These are phyloP conservation scores for Callipepla californica DNA, from an alignment of 2,113 vertebrate genomes.

Conservation along the genomic window DNA sequence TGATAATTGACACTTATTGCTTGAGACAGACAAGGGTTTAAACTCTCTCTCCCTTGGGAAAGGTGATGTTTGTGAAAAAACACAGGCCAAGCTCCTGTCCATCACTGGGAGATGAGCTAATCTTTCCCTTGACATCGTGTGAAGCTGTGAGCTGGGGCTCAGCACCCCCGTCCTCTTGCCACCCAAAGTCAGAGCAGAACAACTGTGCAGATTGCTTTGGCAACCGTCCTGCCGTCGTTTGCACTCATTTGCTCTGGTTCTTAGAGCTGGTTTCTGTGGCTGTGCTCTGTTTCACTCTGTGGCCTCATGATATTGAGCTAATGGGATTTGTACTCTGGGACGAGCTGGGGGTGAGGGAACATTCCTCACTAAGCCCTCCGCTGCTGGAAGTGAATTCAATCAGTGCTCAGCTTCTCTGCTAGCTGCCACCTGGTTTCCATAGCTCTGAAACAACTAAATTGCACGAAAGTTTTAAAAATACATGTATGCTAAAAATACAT, in stretches of 20 bases:
- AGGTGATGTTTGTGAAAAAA: slow-evolving; percentile 35
- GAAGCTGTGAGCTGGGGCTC: not conserved
- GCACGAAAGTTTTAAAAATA: not conserved
- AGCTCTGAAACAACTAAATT: not conserved
- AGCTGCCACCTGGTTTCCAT: not conserved
- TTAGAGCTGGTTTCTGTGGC: not conserved
- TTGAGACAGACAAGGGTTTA: not conserved
- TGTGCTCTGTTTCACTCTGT: not conserved
- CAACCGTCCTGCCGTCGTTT: fast-evolving
- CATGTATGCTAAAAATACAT: too few relatives aligned
- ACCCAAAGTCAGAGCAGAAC: not conserved
- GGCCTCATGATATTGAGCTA: not conserved
- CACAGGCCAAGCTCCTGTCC: slow-evolving; percentile 10
- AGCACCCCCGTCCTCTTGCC: not conserved
- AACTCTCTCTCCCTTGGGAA: slow-evolving; percentile 10
- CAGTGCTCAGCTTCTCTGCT: not conserved
- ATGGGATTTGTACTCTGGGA: not conserved
- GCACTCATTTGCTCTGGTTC: not conserved
- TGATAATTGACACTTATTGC: not conserved
- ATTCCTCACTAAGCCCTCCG: fast-evolving
- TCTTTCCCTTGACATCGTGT: not conserved
- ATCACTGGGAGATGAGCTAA: slow-evolving; percentile 49
- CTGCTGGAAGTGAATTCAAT: not conserved
- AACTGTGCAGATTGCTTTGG: not conserved
- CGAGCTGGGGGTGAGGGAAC: not conserved